Base-by-base conservation (phyloP, 2,113 vertebrate genomes). In the Caranx melampygus region DNA sequence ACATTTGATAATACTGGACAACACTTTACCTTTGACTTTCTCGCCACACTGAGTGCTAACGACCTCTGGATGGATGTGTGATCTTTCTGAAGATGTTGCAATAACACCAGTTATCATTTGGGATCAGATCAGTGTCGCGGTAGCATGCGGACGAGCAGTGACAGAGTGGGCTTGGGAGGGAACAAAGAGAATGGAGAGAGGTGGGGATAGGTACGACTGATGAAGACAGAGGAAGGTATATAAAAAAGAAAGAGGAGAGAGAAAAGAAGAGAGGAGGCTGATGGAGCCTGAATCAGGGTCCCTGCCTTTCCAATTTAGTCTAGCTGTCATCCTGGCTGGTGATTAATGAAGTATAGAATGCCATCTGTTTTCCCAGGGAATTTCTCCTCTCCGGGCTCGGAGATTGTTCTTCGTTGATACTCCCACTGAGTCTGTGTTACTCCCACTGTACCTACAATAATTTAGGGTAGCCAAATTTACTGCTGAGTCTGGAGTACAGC, bases 291-390 rank as follows among this genome's bases (percentile, higher is more conserved):
- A 82, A 75, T 66, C 62, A 33, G 34, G 45, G 72, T 72, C 55
- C 58, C n/a, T 84, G 81, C 75, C 59, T 84, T 75, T 89, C 60
- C 79, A 87, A 79, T 91, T 90, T 88, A 87, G 67, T 77, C 47
- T 47, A 63, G 85, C 87, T 82, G 89, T 89, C 87, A 87, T 72
- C 31, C 75, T 45, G 62, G 33, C 57, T 54, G 20, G 58, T 87
- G 90, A 93, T 91, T 90, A 86, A 94, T 93, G 85, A 83, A 68
- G 72, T 75, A 68, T 64, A 72, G 70, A 84, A 83, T 62, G 37
- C 78, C 88, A 89, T 83, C 87, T 83, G 82, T 90, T 91, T 82
- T 82, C 75, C 60, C 81, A 52, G 78, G 76, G 84, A 87, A 82
- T 77, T 76, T 88, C 77, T 82, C 59, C 42, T 44, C 73, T 85